Conservation (phyloP, 2,797 vertebrate genomes). For the Ctenopoma multispine region DNA sequence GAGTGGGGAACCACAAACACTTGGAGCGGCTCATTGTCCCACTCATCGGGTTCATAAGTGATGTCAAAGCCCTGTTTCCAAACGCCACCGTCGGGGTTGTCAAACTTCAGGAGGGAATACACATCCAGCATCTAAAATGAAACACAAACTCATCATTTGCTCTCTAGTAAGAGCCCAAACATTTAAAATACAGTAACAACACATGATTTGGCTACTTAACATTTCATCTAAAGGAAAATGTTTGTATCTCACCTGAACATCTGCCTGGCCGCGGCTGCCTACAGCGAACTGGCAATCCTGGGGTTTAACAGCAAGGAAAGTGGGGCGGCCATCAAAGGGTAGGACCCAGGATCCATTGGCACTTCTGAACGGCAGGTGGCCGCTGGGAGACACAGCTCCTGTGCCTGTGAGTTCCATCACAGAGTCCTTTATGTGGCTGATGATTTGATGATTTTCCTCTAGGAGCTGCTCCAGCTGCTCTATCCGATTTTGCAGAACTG, state of each 20-base stretch:
- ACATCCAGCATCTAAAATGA: conserved; percentile 91
- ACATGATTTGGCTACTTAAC: neutral
- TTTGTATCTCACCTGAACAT: conserved; percentile 88
- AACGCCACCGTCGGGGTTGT: conserved; percentile 95
- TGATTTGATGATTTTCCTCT: conserved; percentile 99
- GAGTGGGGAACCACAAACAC: conserved; percentile 98
- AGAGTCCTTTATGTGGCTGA: conserved; percentile 99
- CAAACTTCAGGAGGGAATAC: conserved; percentile 92
- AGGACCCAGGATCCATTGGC: conserved; percentile 94
- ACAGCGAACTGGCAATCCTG: conserved; percentile 94
- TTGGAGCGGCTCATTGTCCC: conserved; percentile 91
- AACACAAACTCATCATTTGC: neutral
- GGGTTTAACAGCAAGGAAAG: conserved; percentile 90
- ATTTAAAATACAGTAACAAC: neutral
- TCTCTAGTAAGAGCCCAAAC: neutral
- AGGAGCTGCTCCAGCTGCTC: conserved; percentile 98
- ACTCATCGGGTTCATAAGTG: conserved; percentile 91
- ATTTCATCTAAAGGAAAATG: neutral
- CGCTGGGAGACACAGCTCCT: conserved; percentile 84
- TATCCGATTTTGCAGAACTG: conserved; percentile 97
- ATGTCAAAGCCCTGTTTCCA: conserved; percentile 99
- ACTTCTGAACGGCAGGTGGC: conserved; percentile 86
- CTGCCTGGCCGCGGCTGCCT: conserved; percentile 82
- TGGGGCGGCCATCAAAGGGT: conserved; percentile 90
- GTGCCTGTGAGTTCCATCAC: conserved; percentile 98